A percentile compares a stretch with the other conserved stretches of the same genome.
phyloP scores from a whole-genome alignment of 2,797 vertebrate species.

The Phataginus tricuspis region DNA sequence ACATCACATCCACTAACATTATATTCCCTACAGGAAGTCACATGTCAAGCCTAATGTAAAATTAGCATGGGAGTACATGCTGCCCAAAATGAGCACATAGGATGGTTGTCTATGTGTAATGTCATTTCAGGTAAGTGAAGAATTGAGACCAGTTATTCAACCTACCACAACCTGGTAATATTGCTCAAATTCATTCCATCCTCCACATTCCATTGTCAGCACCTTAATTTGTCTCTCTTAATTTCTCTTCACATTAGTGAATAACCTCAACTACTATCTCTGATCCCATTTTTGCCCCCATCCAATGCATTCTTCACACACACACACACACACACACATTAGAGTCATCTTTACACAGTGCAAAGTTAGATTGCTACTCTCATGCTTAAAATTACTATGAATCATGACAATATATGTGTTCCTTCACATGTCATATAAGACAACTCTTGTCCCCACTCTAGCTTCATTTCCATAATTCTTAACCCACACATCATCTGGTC shows the following conservation, averaged over 20 bases:
- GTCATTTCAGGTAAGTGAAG: neutral
- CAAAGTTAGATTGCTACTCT: neutral
- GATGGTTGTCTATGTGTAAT: neutral
- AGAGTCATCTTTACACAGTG: neutral
- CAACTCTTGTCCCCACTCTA: neutral
- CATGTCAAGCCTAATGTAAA: neutral
- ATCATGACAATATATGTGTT: neutral
- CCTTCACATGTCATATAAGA: neutral
- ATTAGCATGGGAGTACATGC: neutral
- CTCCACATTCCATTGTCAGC: neutral
- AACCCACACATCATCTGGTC: neutral
- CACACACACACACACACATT: neutral
- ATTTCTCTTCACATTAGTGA: neutral
- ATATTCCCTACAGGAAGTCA: neutral
- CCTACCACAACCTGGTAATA: neutral
- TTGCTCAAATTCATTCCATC: neutral
- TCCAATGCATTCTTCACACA: neutral
- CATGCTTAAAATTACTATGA: neutral
- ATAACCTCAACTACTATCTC: neutral
- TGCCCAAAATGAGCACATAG: neutral
- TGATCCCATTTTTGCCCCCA: neutral
- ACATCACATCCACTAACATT: neutral
- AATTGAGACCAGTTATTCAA: neutral
- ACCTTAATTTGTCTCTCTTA: neutral
- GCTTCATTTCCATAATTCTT: neutral